Base-by-base conservation (phyloP, 2,113 vertebrate genomes). In the Otus sunia region DNA sequence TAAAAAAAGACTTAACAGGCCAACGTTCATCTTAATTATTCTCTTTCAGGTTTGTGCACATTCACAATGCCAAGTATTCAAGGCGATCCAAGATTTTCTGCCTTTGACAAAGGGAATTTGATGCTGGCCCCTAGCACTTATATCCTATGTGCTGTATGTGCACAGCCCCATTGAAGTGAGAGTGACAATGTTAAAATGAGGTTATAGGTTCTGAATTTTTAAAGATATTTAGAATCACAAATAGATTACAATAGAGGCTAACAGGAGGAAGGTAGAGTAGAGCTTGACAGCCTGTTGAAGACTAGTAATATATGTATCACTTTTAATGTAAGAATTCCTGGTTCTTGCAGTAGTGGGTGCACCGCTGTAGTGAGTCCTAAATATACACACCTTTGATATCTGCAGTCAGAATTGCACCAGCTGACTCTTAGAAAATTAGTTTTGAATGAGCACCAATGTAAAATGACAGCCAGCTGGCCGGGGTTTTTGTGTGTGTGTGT, bases 1-100 rank as follows among this genome's bases (percentile, higher is more conserved):
- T 94, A 85, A 88, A 89, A 89, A 86, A 77, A 95, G 91, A 73
- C 53, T 77, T 66, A 95, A 56, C 86, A 94, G 74, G 58, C 78
- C 76, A 89, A 84, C 5, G 60, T 86, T 96, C 90, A 93, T 96
- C 90, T 86, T 91, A 94, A 95, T 94, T 86, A 95, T 84, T 95
- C 92, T 90, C 95, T 96, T 97, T 95, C 86, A 86, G 82, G 86
- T 97, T 92, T 95, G 72, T 94, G 68, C 7, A 0, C 2, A 0
- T 43, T 92, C 72, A 95, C 88, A 96, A 89, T 96, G 94, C 64
- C 91, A 91, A 84, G 88, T 18, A 93, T 96, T 96, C 91, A 96
- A 60, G 56, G 68, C 60, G 6, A 75, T 86, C 88, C 96, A 92
- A 83, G 36, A 77, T 80, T 74, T 62, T 22, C 39, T 94, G 88